Percentiles rank a stretch among this genome's conserved stretches.
Conservation (phyloP, 2,113 vertebrate genomes). For the Gymnorhina tibicen region DNA sequence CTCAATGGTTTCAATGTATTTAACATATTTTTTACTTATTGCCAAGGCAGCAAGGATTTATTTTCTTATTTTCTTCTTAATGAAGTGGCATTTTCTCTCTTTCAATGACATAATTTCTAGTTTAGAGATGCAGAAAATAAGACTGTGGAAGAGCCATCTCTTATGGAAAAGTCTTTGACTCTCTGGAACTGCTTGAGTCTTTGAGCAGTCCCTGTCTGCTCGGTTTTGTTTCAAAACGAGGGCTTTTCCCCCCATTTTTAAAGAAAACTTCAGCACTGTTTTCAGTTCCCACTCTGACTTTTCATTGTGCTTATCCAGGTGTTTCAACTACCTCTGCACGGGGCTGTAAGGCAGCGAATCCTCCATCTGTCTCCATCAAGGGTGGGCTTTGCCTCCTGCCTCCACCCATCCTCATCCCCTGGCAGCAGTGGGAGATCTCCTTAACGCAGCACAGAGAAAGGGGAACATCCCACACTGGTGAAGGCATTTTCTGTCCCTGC, state of each 20-base stretch:
- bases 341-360: not conserved
- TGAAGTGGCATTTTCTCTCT: not conserved
- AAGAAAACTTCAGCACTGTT: not conserved
- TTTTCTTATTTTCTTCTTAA: not conserved
- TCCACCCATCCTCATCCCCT: not conserved
- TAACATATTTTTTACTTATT: not conserved
- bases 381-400: not conserved
- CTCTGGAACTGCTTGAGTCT: not conserved
- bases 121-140: not conserved
- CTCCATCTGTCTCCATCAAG: not conserved
- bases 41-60: not conserved
- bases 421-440: not conserved
- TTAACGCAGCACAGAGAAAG: not conserved
- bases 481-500: not conserved
- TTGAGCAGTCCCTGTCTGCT: not conserved
- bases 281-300: not conserved
- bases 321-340: not conserved
- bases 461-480: not conserved
- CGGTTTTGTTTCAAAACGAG: not conserved
- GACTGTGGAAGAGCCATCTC: not conserved
- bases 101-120: not conserved
- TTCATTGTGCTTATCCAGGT: not conserved
- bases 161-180: not conserved
- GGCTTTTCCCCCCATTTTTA: fast-evolving
- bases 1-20: not conserved